These are phyloP conservation scores for Phenganax marumi DNA, from an alignment of 92 coral and sea anemone genomes.

Conservation along the genomic window DNA sequence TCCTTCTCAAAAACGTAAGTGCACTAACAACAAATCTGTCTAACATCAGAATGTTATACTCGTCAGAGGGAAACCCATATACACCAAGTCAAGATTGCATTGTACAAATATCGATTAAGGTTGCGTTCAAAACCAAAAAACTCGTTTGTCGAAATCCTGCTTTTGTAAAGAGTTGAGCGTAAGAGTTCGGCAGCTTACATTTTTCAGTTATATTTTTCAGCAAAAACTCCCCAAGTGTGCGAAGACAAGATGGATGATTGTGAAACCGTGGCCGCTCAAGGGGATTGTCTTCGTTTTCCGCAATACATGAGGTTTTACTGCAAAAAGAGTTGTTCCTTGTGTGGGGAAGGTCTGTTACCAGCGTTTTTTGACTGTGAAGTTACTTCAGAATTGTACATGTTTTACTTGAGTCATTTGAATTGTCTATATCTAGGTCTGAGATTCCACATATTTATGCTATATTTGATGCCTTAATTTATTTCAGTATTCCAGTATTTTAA, in stretches of 20 bases:
- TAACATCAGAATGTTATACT: too few species aligned
- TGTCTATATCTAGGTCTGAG: too few species aligned
- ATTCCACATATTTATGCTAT: too few species aligned
- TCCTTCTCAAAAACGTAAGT: slow-evolving; percentile 8
- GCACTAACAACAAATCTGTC: too few species aligned
- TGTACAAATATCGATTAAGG: too few species aligned
- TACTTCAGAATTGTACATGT: background rate
- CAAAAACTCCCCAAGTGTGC: background rate
- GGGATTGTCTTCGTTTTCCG: background rate
- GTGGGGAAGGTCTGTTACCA: slow-evolving; percentile 19
- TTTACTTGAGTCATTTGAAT: too few species aligned
- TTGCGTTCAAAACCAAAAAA: too few species aligned
- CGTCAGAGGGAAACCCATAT: too few species aligned
- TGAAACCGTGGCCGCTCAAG: background rate
- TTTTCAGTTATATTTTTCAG: background rate
- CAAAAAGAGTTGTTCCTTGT: slow-evolving; percentile 16
- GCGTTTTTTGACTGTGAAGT: background rate
- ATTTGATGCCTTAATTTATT: too few species aligned
- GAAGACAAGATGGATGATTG: slow-evolving; percentile 1
- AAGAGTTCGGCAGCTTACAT: background rate
- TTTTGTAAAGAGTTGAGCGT: background rate
- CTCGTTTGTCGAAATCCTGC: too few species aligned
- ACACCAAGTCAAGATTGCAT: too few species aligned
- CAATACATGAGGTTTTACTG: slow-evolving; percentile 19
- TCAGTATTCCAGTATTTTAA: too few species aligned